Base-by-base conservation (phyloP, 2,113 vertebrate genomes). In the Polypterus bichir region DNA sequence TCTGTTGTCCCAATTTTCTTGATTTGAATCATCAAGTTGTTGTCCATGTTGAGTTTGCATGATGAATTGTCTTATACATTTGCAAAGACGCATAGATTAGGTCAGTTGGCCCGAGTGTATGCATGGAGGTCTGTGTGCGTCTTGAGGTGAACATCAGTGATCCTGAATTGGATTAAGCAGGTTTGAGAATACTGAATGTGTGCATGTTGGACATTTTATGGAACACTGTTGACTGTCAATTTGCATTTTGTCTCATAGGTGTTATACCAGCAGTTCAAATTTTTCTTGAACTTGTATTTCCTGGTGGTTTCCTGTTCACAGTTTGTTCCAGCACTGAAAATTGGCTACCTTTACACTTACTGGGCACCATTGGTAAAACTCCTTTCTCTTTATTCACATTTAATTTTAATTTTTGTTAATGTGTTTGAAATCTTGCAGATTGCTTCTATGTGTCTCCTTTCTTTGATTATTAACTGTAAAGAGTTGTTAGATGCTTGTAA, bases 261-360 rank as follows among this genome's bases (percentile, higher is more conserved):
- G 85, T 89, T 99, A 59, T 98, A 95, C 81, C 93, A 98, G 81
- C 95, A 98, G 74, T 99, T 99, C 91, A 99, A 98, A 87, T 95
- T 99, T 88, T 99, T 99, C 87, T 85, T 99, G 84, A 99, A 99
- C 74, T 87, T 99, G 70, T 99, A 98, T 83, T 99, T 98, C 72
- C 88, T 99, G 80, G 75, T 97, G 63, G 93, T 98, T 64, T 91
- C 95, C 76, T 98, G 92, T 74, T 97, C 95, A 45, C 96, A 99
- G 83, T 98, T 98, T 90, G 83, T 88, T 59, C 89, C 94, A 47
- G 89, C 91, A 10, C 67, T 99, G 81, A 97, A 97, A 75, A 98
- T 98, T 62, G 95, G 96, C 72, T 98, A 94, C 77, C 80, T 99
- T 77, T 99, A 99, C 83, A 99, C 96, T 0, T 99, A 99, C 82